Base-by-base conservation (phyloP, 2,888 invertebrate genomes). In the Rhagonycha lutea region DNA sequence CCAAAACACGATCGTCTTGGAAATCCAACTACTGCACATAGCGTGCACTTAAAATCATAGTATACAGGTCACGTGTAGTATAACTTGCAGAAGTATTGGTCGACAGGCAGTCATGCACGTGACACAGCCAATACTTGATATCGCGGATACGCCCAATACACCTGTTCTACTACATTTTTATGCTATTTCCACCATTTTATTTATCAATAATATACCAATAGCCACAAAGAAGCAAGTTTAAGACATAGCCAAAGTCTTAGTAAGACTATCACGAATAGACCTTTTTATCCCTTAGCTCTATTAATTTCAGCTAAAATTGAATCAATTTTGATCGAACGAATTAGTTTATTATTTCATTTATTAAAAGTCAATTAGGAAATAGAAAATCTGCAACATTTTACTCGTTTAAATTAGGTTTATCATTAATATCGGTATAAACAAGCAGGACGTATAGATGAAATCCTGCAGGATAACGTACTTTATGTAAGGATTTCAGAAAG, bases 41-140 rank as follows among this genome's bases (percentile, higher is more conserved):
- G 74, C 74, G 78, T 78, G 78, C 78, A 75, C 75, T 79, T 72
- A 73, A 79, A 76, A 78, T 80, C 78, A 77, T 80, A 80, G 80
- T 80, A 71, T 78, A 29, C 69, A 74, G 79, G 77, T 77, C 78
- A 78, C 76, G 78, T 78, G 78, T 47, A 74, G 65, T 74, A 47
- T 65, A 68, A 70, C 69, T 73, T 74, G 76, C 70, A 29, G 78
- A 62, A 78, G 75, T 80, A 82, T 83, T 83, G 83, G 83, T 80
- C 79, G 80, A 79, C 79, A 79, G 77, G 75, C 82, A 81, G 83
- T 83, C 83, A 83, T 82, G 83, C 82, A 82, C 81, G 82, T 81
- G 83, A 80, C 81, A 80, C 79, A 80, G 79, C 81, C 82, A 81
- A 82, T 78, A 78, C 78, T 74, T 74, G 75, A 72, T 77, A 78